Conservation (phyloP, 1,140 invertebrate species). For the Linepithema humile region DNA sequence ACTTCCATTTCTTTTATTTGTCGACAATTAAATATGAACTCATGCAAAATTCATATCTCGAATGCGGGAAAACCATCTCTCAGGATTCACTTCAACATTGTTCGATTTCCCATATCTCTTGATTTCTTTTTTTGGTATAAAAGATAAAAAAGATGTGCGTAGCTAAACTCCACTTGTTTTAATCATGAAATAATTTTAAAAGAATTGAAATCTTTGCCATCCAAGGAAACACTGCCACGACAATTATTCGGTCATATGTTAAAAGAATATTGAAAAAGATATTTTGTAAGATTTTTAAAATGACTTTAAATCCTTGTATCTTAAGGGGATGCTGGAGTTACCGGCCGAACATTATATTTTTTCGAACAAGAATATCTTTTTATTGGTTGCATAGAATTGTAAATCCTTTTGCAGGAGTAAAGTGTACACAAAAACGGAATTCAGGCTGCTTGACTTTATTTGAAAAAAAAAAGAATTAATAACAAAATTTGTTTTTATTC, state of each 20-base stretch:
- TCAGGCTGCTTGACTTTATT: too few species aligned
- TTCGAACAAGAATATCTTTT: too few species aligned
- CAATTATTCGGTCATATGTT: neutral
- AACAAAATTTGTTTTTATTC: too few species aligned
- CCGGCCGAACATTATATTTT: too few species aligned
- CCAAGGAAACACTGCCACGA: neutral
- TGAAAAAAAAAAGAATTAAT: too few species aligned
- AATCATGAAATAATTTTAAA: neutral
- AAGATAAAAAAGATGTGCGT: neutral
- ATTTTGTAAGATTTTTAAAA: neutral
- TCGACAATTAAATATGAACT: conserved; percentile 24
- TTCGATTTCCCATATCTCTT: neutral
- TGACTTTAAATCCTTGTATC: too few species aligned
- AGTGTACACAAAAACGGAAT: too few species aligned
- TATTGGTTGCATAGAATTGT: too few species aligned
- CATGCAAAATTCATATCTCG: conserved; percentile 23
- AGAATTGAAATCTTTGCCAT: neutral
- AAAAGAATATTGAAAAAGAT: neutral
- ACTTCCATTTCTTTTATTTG: neutral
- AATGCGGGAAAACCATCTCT: neutral
- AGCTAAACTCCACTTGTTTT: neutral
- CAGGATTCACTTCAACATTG: neutral
- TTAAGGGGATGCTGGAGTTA: too few species aligned
- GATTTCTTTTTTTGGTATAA: neutral
- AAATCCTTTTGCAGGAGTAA: too few species aligned